Percentiles rank a stretch among this genome's conserved stretches.
These are phyloP conservation scores for Chymomyza caudatula DNA, from an alignment of 2,888 invertebrate genomes.

Conservation along the genomic window DNA sequence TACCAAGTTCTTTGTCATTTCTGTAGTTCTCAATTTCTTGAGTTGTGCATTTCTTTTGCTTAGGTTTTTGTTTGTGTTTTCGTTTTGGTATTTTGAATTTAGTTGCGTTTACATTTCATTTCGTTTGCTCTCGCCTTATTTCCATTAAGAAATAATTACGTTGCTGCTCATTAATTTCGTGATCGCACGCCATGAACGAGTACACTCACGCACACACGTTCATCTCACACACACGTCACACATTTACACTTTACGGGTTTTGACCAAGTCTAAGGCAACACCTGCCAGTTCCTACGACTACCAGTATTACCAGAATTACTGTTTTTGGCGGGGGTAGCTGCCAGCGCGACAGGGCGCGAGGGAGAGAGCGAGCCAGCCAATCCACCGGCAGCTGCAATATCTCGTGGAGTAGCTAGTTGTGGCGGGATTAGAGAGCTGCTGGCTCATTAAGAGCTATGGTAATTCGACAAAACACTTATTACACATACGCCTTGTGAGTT, in stretches of 20 bases:
- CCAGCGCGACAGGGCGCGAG: neutral
- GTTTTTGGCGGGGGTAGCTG: neutral
- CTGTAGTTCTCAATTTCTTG: slow-evolving; percentile 6
- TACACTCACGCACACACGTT: slow-evolving; percentile 8
- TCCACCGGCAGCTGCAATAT: neutral
- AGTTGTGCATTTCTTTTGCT: slow-evolving; percentile 23
- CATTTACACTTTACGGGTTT: neutral
- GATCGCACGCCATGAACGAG: slow-evolving; percentile 69
- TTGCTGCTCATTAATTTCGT: slow-evolving; percentile 68
- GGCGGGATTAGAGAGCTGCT: neutral
- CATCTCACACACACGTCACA: slow-evolving; percentile 16
- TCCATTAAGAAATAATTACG: slow-evolving; percentile 72
- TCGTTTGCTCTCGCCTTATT: slow-evolving; percentile 54
- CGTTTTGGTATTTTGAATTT: slow-evolving; percentile 9
- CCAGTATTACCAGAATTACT: neutral
- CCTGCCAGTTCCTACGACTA: neutral
- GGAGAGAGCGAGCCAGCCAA: neutral
- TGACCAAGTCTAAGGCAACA: neutral
- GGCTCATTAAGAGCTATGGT: neutral
- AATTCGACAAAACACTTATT: neutral
- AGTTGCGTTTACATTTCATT: neutral
- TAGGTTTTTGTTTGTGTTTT: slow-evolving; percentile 35
- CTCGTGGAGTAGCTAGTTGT: neutral
- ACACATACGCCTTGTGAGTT: neutral
- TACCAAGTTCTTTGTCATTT: slow-evolving; percentile 10